Evolutionary conservation across 2,113 vertebrate species (phyloP).

Genomic region (Platysternon megacephalum): DNA sequence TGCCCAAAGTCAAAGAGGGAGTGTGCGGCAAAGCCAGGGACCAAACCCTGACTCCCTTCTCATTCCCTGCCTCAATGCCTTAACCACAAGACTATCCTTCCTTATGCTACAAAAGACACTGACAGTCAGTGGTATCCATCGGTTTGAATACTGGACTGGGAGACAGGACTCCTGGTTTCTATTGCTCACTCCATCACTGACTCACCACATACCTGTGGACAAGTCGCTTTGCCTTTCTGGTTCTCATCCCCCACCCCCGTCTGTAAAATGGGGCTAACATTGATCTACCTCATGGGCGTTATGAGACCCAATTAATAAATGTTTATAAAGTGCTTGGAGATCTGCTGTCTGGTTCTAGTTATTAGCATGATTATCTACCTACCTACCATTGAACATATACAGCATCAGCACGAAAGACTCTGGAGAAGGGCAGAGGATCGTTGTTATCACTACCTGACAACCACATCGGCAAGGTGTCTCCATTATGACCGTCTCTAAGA

Average conservation of each 20-base stretch:
- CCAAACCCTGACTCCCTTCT: neutral
- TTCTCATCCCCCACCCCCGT: rapidly evolving
- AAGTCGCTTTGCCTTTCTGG: rapidly evolving
- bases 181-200: neutral
- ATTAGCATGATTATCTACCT: rapidly evolving
- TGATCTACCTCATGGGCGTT: neutral
- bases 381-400: rapidly evolving
- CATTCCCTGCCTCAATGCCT: neutral
- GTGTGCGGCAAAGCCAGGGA: neutral
- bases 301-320: neutral
- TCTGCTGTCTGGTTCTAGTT: neutral
- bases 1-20: neutral
- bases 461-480: rapidly evolving
- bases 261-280: neutral
- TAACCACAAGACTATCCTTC: neutral
- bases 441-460: rapidly evolving
- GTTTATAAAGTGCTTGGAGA: neutral
- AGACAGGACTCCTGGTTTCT: neutral
- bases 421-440: neutral
- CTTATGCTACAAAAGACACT: rapidly evolving
- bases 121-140: neutral
- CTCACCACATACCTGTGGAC: neutral
- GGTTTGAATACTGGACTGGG: neutral
- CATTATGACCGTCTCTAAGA: neutral
- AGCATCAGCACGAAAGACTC: rapidly evolving